These are phyloP conservation scores for Amphimallon solstitiale DNA, from an alignment of 2,888 invertebrate genomes.

Conservation along the genomic window DNA sequence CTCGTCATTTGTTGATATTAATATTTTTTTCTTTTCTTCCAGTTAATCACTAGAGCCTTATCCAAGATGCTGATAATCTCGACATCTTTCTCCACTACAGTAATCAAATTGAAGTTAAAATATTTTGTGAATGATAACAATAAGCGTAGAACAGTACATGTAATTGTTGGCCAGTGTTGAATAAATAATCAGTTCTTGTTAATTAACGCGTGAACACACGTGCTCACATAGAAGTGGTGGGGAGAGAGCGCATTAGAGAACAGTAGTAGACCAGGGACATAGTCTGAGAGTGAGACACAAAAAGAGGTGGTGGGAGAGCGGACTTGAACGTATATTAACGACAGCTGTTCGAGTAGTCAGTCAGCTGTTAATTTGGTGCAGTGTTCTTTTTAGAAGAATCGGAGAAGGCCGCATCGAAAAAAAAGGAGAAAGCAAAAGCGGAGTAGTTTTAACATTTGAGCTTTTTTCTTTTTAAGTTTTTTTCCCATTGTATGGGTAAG, in stretches of 20 bases:
- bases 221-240: constrained; percentile 32
- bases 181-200: too few species aligned
- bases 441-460: constrained; percentile 23
- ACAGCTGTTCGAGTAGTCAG: constrained; percentile 8
- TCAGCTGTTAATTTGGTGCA: constrained; percentile 28
- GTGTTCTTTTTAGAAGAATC: constrained; percentile 19
- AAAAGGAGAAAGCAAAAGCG: constrained; percentile 5
- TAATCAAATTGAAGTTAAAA: constrained; percentile 38
- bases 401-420: constrained; percentile 6
- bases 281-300: too few species aligned
- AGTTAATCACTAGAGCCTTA: constrained; percentile 14
- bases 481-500: constrained; percentile 69
- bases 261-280: too few species aligned
- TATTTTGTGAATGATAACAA: constrained; percentile 37
- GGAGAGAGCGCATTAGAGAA: constrained; percentile 10
- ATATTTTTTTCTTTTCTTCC: constrained; percentile 10
- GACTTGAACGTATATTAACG: constrained; percentile 23
- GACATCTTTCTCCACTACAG: constrained; percentile 32
- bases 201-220: constrained; percentile 28
- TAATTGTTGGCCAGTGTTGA: constrained; percentile 34
- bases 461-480: constrained; percentile 50
- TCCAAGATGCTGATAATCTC: constrained; percentile 37
- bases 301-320: constrained; percentile 30
- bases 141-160: constrained; percentile 35
- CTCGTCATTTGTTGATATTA: not conserved